phyloP scores from a whole-genome alignment of 1,140 invertebrate species.

The Pollicipes pollicipes region DNA sequence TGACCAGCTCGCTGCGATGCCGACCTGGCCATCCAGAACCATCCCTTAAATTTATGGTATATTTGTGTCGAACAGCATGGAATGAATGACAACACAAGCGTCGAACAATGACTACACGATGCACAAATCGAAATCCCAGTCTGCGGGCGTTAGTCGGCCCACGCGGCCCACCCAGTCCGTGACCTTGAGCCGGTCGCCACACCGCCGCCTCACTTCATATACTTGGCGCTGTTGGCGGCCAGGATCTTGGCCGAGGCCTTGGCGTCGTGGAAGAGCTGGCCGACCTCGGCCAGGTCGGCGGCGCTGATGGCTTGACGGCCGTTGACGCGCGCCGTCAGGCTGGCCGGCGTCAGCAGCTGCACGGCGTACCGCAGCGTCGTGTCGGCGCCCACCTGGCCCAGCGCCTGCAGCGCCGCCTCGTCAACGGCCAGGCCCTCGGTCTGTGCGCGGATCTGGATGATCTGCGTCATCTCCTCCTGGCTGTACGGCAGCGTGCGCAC shows the following conservation, averaged over 20 bases:
- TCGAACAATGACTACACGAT: not conserved
- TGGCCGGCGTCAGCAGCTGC: constrained; percentile 80
- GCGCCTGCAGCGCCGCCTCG: constrained; percentile 52
- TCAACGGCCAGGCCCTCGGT: constrained; percentile 80
- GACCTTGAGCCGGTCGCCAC: no score
- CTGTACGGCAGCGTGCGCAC: constrained; percentile 76
- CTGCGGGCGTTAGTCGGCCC: no score
- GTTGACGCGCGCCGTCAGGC: constrained; percentile 62
- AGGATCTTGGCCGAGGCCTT: constrained; percentile 89
- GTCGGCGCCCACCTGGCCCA: constrained; percentile 66
- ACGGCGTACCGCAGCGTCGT: constrained; percentile 86
- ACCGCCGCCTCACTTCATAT: constrained; percentile 48
- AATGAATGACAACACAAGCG: not conserved
- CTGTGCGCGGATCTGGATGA: constrained; percentile 71
- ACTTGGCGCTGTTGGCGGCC: constrained; percentile 74
- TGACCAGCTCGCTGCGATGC: no score
- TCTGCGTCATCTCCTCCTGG: constrained; percentile 58
- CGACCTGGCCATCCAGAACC: no score
- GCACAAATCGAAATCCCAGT: not conserved
- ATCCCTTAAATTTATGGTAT: no score
- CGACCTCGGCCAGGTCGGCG: constrained; percentile 66
- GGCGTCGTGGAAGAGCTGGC: constrained; percentile 77
- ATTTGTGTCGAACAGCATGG: not conserved
- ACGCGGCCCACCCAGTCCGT: no score
- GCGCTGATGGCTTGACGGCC: constrained; percentile 59